These are phyloP conservation scores for Chorisops tibialis DNA, from an alignment of 2,888 invertebrate species.

Conservation along the genomic window DNA sequence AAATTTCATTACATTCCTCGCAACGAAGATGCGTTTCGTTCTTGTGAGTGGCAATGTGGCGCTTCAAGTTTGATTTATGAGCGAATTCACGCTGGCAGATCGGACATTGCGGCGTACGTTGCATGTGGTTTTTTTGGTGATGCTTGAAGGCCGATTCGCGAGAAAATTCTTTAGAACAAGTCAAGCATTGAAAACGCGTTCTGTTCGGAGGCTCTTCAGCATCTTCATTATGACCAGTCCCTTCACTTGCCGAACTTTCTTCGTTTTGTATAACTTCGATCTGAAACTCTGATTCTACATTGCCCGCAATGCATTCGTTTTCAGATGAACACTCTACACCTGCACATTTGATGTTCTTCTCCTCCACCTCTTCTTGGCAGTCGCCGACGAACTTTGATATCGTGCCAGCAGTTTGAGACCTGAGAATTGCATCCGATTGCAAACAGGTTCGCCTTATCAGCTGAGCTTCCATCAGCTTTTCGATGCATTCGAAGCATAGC, in stretches of 20 bases:
- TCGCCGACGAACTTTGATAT: background rate
- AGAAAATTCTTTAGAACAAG: conserved; percentile 24
- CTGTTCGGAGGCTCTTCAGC: background rate
- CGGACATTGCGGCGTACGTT: conserved; percentile 27
- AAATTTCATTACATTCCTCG: conserved; percentile 28
- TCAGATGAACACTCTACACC: too few species aligned
- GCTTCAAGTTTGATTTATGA: conserved; percentile 31
- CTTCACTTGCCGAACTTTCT: background rate
- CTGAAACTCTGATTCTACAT: background rate
- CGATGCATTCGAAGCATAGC: conserved; percentile 22
- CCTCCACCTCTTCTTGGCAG: conserved; percentile 8
- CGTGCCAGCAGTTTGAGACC: background rate
- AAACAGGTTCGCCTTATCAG: conserved; percentile 22
- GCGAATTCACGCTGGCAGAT: conserved; percentile 26
- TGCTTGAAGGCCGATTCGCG: conserved; percentile 6
- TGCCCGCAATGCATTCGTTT: too few species aligned
- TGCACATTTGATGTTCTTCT: conserved; percentile 17
- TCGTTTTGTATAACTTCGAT: background rate
- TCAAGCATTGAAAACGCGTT: conserved; percentile 4
- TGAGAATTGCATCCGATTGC: conserved; percentile 19
- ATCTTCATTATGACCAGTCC: background rate
- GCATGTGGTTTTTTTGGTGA: conserved; percentile 23
- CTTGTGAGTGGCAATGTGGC: conserved; percentile 27
- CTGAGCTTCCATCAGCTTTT: conserved; percentile 18
- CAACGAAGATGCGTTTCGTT: conserved; percentile 21